Base-by-base conservation (phyloP, 30 jellyfish, hydroid and myxozoan species). In the Rhopilema esculentum region DNA sequence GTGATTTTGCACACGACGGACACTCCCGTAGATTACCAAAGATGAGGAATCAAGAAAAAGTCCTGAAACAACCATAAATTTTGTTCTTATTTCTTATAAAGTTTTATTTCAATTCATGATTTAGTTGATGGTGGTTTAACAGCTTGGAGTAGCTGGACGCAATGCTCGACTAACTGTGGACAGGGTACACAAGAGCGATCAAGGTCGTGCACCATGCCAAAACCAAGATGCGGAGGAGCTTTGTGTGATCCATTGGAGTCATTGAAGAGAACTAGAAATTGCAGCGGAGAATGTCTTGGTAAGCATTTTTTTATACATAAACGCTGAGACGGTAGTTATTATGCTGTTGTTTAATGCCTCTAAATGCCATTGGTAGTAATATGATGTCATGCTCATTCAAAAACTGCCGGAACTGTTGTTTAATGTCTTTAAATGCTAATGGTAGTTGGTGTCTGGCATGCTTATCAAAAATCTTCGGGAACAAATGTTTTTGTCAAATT, bases 161-260 rank as follows among this genome's bases (percentile, higher is more conserved):
- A 62, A 16, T 95, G 99, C 84, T 89, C 97, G 18, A 70, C 68
- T 16, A 23, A 48, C 53, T 95, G 99, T 82, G 97, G 97, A 49
- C 32, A 64, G 28, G 97, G 97, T 18, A 80, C 32, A 16, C 92
- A 84, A 57, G 23, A 63, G 26, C 53, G 99, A 4, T n/a, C 4
- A 8, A 81, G 99, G 69, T 20, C 32, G 20, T 95, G 99, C 92
- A 86, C 66, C 71, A 29, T 53, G 6, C 99, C 99, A 27, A 66
- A 63, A 33, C 97, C 94, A 48, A 84, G 93, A 57, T 95, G 99
- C 66, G 99, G 99, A 9, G 99, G 99, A 21, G 87, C 68, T 25
- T 71, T 73, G 16, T 91, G 97, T 49, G 90, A 75, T 62, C 89
- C 87, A 1, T 66, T 25, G 19, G 80, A 57, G 27, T 28, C 27